A percentile compares a stretch with the other conserved stretches of the same genome.
phyloP scores from a whole-genome alignment of 2,797 vertebrate genomes.

The Lophotriccus pileatus region DNA sequence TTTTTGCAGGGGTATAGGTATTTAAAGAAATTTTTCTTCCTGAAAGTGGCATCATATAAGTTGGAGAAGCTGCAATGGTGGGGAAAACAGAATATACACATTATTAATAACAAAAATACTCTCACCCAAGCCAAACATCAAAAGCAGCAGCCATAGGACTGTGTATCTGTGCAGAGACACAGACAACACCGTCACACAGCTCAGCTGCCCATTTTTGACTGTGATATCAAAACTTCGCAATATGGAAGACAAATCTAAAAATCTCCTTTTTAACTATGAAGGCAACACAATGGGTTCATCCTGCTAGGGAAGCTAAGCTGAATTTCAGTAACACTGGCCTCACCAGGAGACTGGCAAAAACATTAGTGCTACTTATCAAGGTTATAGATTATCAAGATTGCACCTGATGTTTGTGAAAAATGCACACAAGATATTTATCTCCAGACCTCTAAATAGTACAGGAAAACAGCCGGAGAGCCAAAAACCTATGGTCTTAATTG shows the following conservation, averaged over 20 bases:
- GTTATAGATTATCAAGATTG: neutral
- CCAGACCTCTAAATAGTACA: neutral
- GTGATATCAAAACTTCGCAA: neutral
- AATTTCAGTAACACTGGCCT: neutral
- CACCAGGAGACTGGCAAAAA: neutral
- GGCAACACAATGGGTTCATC: neutral
- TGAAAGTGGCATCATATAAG: conserved; percentile 63
- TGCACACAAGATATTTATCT: neutral
- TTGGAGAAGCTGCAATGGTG: conserved; percentile 51
- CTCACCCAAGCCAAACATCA: neutral
- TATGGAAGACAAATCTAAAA: neutral
- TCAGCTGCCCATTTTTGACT: neutral
- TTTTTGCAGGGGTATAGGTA: conserved; percentile 85
- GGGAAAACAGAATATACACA: neutral
- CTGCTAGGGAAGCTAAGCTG: neutral
- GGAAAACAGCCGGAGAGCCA: neutral
- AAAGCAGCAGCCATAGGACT: neutral
- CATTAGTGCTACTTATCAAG: neutral
- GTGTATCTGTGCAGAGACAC: neutral
- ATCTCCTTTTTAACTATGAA: neutral
- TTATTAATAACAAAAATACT: neutral
- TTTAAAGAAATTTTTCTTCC: conserved; percentile 83
- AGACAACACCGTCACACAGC: neutral
- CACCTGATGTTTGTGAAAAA: rapidly evolving
- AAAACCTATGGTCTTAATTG: neutral